Evolutionary conservation across 1,140 invertebrate species (phyloP).

Genomic region (Philopotamus ludificatus): DNA sequence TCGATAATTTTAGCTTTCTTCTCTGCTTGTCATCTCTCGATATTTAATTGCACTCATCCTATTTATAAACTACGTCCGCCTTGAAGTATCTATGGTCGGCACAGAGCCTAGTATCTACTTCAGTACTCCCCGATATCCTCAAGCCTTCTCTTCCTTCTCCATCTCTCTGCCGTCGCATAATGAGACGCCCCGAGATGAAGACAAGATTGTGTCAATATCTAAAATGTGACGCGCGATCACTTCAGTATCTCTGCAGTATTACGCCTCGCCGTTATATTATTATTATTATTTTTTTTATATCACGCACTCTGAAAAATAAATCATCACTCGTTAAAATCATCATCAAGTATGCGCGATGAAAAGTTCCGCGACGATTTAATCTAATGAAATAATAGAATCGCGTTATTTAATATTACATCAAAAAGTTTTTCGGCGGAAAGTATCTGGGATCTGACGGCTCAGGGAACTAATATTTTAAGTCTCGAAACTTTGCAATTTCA

Average conservation of each 20-base stretch:
- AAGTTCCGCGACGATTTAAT: not conserved
- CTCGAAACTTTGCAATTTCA: conserved; percentile 19
- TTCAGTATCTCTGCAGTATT: conserved; percentile 15
- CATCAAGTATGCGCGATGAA: no score
- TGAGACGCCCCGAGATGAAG: conserved; percentile 21
- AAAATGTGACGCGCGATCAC: conserved; percentile 18
- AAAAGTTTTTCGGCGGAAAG: no score
- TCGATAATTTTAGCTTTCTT: no score
- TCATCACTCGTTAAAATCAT: no score
- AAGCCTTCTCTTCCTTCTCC: conserved; percentile 3
- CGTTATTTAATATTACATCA: no score
- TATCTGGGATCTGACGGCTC: no score
- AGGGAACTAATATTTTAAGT: conserved; percentile 21
- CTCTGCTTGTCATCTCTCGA: no score
- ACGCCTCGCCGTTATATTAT: conserved; percentile 3
- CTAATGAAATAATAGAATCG: not conserved
- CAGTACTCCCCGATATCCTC: not conserved
- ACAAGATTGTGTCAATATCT: conserved; percentile 28
- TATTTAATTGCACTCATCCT: no score
- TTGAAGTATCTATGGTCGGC: no score
- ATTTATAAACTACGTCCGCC: no score
- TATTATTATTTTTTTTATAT: not conserved
- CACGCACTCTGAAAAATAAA: no score
- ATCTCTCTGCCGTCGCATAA: conserved; percentile 10
- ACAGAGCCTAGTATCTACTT: no score